Base-by-base conservation (phyloP, 2,888 invertebrate species). In the Subacronicta megacephala region DNA sequence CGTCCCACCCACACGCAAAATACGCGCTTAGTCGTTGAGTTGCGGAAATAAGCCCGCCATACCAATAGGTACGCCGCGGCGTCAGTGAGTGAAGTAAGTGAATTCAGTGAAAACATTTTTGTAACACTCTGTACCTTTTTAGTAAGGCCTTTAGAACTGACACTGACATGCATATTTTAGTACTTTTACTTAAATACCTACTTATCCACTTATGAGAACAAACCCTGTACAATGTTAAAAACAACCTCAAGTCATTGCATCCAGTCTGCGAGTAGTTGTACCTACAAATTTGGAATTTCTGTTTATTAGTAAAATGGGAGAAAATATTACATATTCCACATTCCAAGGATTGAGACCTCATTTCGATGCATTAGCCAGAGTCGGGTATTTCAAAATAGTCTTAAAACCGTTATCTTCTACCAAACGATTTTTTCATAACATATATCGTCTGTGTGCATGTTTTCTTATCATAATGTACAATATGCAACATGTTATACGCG, bases 361-460 rank as follows among this genome's bases (percentile, higher is more conserved):
- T 62, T 90, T 92, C 49, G 71, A 88, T 61, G 82, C 88, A 2
- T 63, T 92, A 33, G 89, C 86, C 3, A 80, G 81, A 49, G 84
- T 84, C 10, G 92, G 83, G 3, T 92, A 90, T 72, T 88, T 82
- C 62, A 89, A 88, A 77, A 76, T 85, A n/a, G 81, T 89, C 5
- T 61, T 78, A 13, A 80, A 77, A 45, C 56, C 80, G 1, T 29
- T 75, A 16, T 78, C 84, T 6, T 58, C 52, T 23, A 18, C 40
- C 12, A 87, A 79, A 71, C 64, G 56, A 29, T 58, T 31, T 23
- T 45, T 87, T 9, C 89, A 91, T 59, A 60, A 75, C 12, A 60
- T 38, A 2, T 90, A 83, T 55, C 78, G 89, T 6, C 41, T 57
- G 33, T 20, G 85, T 6, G 72, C 85, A 26, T 85, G 82, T 81